Base-by-base conservation (phyloP, 2,113 vertebrate genomes). In the Hippocampus comes region DNA sequence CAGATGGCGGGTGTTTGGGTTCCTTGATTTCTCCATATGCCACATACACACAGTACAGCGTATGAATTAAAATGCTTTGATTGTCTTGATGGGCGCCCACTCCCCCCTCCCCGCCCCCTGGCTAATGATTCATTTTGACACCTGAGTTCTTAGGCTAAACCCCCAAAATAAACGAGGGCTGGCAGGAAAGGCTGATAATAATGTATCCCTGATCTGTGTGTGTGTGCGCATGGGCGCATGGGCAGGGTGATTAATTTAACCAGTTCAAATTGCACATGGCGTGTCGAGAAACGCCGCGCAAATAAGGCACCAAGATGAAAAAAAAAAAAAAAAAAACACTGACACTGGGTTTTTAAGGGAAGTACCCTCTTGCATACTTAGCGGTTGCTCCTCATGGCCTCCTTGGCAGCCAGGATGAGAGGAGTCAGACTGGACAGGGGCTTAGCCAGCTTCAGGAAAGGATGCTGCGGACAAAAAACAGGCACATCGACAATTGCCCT, bases 361-460 rank as follows among this genome's bases (percentile, higher is more conserved):
- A 20, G 5, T 25, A 25, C 46, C 48, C 23, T 53, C 27, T 68
- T 25, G 43, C 2, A 57, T 1, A 63, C 70, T 84, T 70, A 91
- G 70, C 89, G 91, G 84, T 87, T 93, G 87, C 88, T 90, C 81
- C 69, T 92, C 91, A 92, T 92, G 71, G 92, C 91, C 77, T 93
- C 92, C 77, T 92, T 93, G 76, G 92, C 89, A 23, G 92, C 92
- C 73, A 93, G 84, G 81, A 93, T 93, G 82, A 93, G 91, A 0
- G 92, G 92, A 18, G 91, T 92, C 79, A 93, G 91, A 72, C 91
- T 93, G 86, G 92, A 92, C 48, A 93, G 86, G 76, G 92, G 92
- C 71, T 93, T 93, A 17, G 92, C 91, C 74, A 90, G 25, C 82
- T 90, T 92, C 80, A 93, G 85, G 90, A 93, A 93, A 5, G 91